Evolutionary conservation across 2,113 vertebrate genomes (phyloP).

Genomic region (Conger conger): DNA sequence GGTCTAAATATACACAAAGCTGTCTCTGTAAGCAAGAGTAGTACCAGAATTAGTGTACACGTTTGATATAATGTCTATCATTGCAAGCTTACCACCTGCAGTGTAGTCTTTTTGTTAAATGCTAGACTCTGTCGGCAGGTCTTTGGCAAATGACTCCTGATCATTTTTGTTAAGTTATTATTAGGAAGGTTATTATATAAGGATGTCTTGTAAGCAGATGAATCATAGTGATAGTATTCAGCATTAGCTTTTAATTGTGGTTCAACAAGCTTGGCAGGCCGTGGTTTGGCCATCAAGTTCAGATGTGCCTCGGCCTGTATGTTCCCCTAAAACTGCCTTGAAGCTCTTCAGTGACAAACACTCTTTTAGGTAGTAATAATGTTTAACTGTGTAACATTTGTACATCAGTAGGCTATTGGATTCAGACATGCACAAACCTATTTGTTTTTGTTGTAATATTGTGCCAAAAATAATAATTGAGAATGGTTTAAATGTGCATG

Average conservation of each 20-base stretch:
- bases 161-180: not conserved
- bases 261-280: not conserved
- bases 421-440: not conserved
- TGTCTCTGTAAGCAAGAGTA: conserved; percentile 4
- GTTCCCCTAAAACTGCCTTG: not conserved
- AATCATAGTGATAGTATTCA: not conserved
- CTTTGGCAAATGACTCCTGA: not conserved
- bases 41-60: conserved; percentile 18
- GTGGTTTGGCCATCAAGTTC: not conserved
- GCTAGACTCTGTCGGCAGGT: not conserved
- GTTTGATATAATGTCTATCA: not conserved
- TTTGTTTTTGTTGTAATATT: not conserved
- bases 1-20: conserved; percentile 15
- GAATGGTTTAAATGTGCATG: not conserved
- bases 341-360: not conserved
- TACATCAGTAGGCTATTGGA: not conserved
- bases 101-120: not conserved
- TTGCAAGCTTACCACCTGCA: not conserved
- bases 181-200: not conserved
- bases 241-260: not conserved
- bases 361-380: not conserved
- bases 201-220: not conserved
- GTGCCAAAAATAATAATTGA: not conserved
- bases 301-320: not conserved
- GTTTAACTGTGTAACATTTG: not conserved